These are phyloP conservation scores for Epinephelus coioides DNA, from an alignment of 2,797 vertebrate genomes.

Conservation along the genomic window DNA sequence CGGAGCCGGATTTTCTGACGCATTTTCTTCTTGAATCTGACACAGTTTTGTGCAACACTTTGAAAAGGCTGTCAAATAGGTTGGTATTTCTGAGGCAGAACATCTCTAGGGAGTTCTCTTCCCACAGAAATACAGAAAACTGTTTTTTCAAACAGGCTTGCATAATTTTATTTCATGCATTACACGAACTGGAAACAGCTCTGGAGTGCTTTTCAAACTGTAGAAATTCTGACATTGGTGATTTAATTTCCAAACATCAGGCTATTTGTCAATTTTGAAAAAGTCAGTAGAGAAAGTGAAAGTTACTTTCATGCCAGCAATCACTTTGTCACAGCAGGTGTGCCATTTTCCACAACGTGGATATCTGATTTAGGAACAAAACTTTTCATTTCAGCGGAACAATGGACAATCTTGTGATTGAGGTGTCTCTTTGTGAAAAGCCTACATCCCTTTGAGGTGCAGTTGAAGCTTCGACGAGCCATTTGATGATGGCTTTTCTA, in stretches of 20 bases:
- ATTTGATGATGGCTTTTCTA: slow-evolving; percentile 56
- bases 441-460: slow-evolving; percentile 34
- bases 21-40: slow-evolving; percentile 64
- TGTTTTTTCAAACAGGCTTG: slow-evolving; percentile 41
- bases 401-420: slow-evolving; percentile 45
- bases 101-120: slow-evolving; percentile 67
- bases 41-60: slow-evolving; percentile 69
- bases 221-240: slow-evolving; percentile 39
- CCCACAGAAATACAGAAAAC: slow-evolving; percentile 52
- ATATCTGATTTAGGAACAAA: slow-evolving; percentile 46
- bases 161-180: slow-evolving; percentile 64
- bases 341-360: slow-evolving; percentile 49
- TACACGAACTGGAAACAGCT: slow-evolving; percentile 47
- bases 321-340: slow-evolving; percentile 66
- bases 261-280: slow-evolving; percentile 48
- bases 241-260: slow-evolving; percentile 64
- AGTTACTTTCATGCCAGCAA: slow-evolving; percentile 60
- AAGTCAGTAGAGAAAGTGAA: slow-evolving; percentile 33
- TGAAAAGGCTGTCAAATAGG: slow-evolving; percentile 65
- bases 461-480: slow-evolving; percentile 27
- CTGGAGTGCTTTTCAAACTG: slow-evolving; percentile 50
- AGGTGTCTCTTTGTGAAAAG: slow-evolving; percentile 34
- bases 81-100: slow-evolving; percentile 64
- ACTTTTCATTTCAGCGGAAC: slow-evolving; percentile 59
- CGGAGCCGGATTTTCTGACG: slow-evolving; percentile 52